Base-by-base conservation (phyloP, 2,113 vertebrate genomes). In the Echinops telfairi region DNA sequence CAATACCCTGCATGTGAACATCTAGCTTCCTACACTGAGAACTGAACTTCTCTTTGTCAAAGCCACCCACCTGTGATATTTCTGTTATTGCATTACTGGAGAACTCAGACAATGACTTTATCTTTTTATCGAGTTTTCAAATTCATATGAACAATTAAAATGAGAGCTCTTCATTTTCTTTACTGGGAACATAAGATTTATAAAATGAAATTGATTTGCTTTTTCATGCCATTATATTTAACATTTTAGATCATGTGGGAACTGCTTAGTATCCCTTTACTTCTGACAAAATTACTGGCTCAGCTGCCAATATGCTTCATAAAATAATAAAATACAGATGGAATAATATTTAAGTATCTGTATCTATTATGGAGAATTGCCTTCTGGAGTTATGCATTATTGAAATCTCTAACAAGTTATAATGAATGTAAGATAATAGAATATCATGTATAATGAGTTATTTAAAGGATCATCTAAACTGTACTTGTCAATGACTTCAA, bases 321-420 rank as follows among this genome's bases (percentile, higher is more conserved):
- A 95, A 96, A 96, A 91, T 90, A 94, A 84, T 96, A 94, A 97
- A 93, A 95, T 95, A 96, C 84, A 92, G 64, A 95, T 95, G 66
- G 75, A 95, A 94, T 88, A 97, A 96, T 96, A 97, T 96, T 96
- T 96, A 97, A 94, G 57, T 96, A 96, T 93, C 81, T 87, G 22
- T 95, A 17, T 95, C 95, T 96, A 96, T 96, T 95, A 97, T 79
- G 25, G 76, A 60, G 88, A 95, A 95, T 78, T 95, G 95, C 94
- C 93, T 96, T 96, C 93, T 96, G 66, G 82, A 95, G 53, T 93
- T 85, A 96, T 96, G 90, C 75, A 96, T 95, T 96, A 96, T 96
- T 97, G 94, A 97, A 96, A 64, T 95, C 96, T 95, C 96, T 96
- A 96, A 97, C 95, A 97, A 96, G 88, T 97, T 96, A 73, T 93